These are phyloP conservation scores for Lysandra coridon DNA, from an alignment of 2,888 invertebrate species.

Conservation along the genomic window DNA sequence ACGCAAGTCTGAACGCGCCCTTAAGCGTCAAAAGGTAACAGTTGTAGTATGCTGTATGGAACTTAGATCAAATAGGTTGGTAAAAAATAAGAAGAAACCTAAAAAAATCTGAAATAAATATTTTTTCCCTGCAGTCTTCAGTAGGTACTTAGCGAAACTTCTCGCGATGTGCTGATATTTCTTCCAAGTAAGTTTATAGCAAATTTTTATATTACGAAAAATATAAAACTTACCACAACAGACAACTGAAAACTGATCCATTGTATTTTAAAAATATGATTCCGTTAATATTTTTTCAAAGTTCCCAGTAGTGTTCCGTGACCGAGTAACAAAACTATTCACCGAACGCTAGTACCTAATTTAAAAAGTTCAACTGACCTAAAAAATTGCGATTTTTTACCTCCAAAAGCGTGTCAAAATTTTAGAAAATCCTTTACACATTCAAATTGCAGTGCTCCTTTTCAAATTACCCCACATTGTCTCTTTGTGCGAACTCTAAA, in stretches of 20 bases:
- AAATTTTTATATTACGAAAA: neutral
- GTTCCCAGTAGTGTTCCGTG: conserved; percentile 19
- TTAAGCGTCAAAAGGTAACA: no score
- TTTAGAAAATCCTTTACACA: conserved; percentile 49
- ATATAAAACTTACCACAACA: neutral
- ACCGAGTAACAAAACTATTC: conserved; percentile 11
- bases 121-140: neutral
- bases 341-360: conserved; percentile 14
- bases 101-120: no score
- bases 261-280: conserved; percentile 10
- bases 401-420: conserved; percentile 48
- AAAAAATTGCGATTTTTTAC: conserved; percentile 20
- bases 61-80: no score
- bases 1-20: no score
- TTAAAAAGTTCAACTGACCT: conserved; percentile 28
- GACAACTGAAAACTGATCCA: neutral
- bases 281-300: neutral
- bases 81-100: no score
- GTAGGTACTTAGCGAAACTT: neutral
- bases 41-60: no score
- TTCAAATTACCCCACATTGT: conserved; percentile 50
- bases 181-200: neutral
- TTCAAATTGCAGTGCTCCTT: conserved; percentile 48
- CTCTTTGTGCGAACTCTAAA: conserved; percentile 51
- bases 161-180: neutral